Conservation (phyloP, 1,140 invertebrate genomes). For the Macrocentrus cingulum region DNA sequence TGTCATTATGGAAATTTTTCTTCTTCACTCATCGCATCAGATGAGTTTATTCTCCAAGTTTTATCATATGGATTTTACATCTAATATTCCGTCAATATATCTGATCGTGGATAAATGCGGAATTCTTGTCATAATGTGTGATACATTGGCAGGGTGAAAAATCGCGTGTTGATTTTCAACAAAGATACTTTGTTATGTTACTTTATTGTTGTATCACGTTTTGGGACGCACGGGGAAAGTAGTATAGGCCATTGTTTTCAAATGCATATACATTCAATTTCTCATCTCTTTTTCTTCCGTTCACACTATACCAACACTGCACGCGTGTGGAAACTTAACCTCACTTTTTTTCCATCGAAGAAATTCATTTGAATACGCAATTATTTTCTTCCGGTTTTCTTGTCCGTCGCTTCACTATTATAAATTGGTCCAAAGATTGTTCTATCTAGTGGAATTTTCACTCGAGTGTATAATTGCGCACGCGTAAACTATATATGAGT, state of each 20-base stretch:
- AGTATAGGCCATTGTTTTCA: conserved; percentile 53
- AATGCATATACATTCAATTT: conserved; percentile 31
- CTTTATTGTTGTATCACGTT: conserved; percentile 53
- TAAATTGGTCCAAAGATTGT: too few species aligned
- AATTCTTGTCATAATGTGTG: background rate
- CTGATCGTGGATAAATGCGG: too few species aligned
- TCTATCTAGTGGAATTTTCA: background rate
- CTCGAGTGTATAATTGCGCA: background rate
- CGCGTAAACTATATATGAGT: background rate
- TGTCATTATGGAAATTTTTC: conserved; percentile 20
- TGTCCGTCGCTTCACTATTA: too few species aligned
- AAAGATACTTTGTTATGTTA: conserved; percentile 56
- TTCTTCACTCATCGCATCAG: too few species aligned
- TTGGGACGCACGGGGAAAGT: conserved; percentile 30
- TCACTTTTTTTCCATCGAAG: too few species aligned
- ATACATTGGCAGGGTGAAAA: conserved; percentile 22
- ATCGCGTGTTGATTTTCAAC: conserved; percentile 55
- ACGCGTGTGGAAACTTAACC: background rate
- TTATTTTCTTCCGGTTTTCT: too few species aligned
- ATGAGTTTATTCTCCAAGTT: too few species aligned
- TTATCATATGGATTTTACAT: too few species aligned
- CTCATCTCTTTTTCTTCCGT: conserved; percentile 1
- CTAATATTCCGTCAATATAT: too few species aligned
- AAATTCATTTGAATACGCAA: too few species aligned
- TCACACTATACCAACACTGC: background rate